Evolutionary conservation across 2,797 vertebrate species (phyloP).

Genomic region (Darevskia nairensis): DNA sequence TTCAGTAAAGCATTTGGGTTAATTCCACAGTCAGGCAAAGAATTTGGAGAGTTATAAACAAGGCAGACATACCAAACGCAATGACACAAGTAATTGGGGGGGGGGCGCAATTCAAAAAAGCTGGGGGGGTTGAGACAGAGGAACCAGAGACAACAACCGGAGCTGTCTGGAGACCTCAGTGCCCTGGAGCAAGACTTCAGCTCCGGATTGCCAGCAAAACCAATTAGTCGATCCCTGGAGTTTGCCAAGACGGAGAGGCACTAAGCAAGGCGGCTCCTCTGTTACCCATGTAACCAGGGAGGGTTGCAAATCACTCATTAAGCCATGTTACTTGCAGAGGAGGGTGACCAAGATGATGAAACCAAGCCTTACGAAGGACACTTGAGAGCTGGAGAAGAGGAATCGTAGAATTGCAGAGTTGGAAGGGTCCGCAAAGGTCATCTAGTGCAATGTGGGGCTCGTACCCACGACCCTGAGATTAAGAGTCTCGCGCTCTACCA

Average conservation of each 20-base stretch:
- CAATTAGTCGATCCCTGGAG: constrained; percentile 61
- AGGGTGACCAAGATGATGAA: no score
- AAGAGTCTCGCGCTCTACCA: no score
- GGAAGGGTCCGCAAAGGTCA: no score
- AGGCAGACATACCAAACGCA: constrained; percentile 46
- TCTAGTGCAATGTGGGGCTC: no score
- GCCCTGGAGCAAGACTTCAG: constrained; percentile 53
- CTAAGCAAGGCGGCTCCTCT: constrained; percentile 25
- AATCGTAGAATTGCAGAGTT: no score
- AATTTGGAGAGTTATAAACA: constrained; percentile 7
- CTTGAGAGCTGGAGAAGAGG: no score
- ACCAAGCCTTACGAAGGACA: no score
- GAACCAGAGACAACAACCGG: constrained; percentile 58
- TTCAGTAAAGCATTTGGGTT: constrained; percentile 34
- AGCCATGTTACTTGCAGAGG: no score
- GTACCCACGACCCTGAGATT: no score
- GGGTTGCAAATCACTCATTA: no score
- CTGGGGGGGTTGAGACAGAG: accelerated
- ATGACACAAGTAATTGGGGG: constrained; percentile 31
- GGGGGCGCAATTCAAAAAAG: constrained; percentile 43
- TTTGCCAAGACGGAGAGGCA: constrained; percentile 40
- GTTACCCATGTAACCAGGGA: constrained; percentile 15
- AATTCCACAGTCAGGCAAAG: constrained; percentile 40
- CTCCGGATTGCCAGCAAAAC: constrained; percentile 58
- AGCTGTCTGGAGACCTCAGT: constrained; percentile 50